These are phyloP conservation scores for Cyclophora albipunctata DNA, from an alignment of 2,888 invertebrate genomes.

Conservation along the genomic window DNA sequence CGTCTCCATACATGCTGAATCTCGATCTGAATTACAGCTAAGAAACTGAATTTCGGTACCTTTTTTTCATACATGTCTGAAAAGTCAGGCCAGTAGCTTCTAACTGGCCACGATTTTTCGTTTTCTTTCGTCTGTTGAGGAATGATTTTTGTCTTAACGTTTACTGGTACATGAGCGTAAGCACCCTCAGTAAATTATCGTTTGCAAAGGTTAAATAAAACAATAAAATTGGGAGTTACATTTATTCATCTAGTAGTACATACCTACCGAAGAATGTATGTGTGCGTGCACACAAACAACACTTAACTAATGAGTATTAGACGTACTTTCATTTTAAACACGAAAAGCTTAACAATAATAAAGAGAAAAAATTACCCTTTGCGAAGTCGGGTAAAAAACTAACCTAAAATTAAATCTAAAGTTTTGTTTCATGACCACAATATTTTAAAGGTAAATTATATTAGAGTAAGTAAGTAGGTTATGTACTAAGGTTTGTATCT, in stretches of 20 bases:
- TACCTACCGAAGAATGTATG: slow-evolving; percentile 26
- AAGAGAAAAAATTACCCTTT: slow-evolving; percentile 19
- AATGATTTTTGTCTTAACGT: slow-evolving; percentile 22
- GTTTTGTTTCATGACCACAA: slow-evolving; percentile 50
- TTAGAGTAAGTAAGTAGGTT: slow-evolving; percentile 2
- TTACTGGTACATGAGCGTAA: background rate
- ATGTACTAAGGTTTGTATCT: too few relatives aligned
- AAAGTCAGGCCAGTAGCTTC: too few relatives aligned
- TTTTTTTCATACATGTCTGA: too few relatives aligned
- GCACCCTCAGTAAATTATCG: too few relatives aligned
- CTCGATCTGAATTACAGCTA: too few relatives aligned
- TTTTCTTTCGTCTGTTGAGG: too few relatives aligned
- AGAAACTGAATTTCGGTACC: too few relatives aligned
- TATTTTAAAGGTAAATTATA: slow-evolving; percentile 19
- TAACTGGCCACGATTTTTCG: too few relatives aligned
- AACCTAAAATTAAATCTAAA: slow-evolving; percentile 7
- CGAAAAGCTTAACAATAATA: slow-evolving; percentile 30
- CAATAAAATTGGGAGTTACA: slow-evolving; percentile 21
- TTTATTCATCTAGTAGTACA: slow-evolving; percentile 18
- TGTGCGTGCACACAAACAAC: slow-evolving; percentile 45
- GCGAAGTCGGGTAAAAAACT: slow-evolving; percentile 11
- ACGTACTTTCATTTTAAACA: slow-evolving; percentile 50
- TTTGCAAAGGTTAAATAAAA: slow-evolving; percentile 17
- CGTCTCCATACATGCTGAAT: too few relatives aligned
- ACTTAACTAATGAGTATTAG: slow-evolving; percentile 65